Evolutionary conservation across 2,113 vertebrate genomes (phyloP).

Genomic region (Saimiri boliviensis): DNA sequence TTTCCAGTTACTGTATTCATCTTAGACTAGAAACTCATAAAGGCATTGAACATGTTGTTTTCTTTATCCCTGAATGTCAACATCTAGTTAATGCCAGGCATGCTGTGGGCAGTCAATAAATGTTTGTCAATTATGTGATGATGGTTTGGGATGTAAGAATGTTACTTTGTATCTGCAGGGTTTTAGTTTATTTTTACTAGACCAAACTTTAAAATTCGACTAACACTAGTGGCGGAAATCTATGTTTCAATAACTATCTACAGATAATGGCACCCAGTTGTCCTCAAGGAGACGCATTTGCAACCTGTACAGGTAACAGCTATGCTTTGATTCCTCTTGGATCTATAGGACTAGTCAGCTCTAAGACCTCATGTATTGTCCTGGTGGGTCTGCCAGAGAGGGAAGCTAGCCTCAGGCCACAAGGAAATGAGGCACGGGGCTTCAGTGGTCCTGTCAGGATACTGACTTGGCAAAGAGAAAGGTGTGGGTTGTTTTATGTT

Average conservation of each 20-base stretch:
- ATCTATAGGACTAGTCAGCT: background rate
- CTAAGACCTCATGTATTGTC: background rate
- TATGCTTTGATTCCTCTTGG: background rate
- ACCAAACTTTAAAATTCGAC: background rate
- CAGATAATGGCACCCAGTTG: background rate
- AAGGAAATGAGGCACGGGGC: background rate
- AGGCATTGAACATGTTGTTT: background rate
- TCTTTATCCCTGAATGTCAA: background rate
- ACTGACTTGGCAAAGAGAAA: background rate
- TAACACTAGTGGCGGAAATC: background rate
- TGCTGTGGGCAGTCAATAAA: background rate
- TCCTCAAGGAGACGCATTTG: background rate
- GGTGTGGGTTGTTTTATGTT: background rate
- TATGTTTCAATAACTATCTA: background rate
- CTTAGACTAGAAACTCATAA: background rate
- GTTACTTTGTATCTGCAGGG: background rate
- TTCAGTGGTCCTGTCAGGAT: background rate
- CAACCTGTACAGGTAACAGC: background rate
- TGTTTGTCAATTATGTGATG: background rate
- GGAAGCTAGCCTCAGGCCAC: background rate
- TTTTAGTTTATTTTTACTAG: background rate
- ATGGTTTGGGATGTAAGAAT: background rate
- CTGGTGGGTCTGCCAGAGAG: background rate
- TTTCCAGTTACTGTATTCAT: background rate
- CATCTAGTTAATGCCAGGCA: background rate